These are phyloP conservation scores for Mongoloraphidia duomilia DNA, from an alignment of 2,888 invertebrate species.

Conservation along the genomic window DNA sequence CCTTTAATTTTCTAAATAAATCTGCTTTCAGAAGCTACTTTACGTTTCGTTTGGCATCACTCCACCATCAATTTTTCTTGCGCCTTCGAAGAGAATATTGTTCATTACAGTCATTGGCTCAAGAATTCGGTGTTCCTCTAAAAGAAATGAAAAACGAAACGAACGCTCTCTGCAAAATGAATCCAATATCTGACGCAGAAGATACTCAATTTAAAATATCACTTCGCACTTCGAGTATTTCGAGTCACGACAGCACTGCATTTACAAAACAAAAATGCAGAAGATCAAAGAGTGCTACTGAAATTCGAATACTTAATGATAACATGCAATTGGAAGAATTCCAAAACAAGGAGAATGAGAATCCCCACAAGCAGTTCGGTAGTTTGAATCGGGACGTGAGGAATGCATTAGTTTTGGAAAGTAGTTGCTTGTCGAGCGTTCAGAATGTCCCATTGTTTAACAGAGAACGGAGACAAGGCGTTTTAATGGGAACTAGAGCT, in stretches of 20 bases:
- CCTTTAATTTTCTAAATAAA: too few relatives aligned
- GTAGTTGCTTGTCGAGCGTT: constrained; percentile 24
- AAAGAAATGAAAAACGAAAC: constrained; percentile 33
- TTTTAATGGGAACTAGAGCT: constrained; percentile 61
- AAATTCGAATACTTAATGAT: constrained; percentile 32
- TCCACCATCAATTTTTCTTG: constrained; percentile 63
- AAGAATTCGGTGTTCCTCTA: constrained; percentile 41
- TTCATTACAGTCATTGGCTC: constrained; percentile 46
- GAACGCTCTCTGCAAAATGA: constrained; percentile 28
- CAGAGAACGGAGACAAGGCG: constrained; percentile 41
- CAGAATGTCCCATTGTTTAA: constrained; percentile 15
- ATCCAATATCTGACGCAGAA: constrained; percentile 23
- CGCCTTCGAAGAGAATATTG: constrained; percentile 57
- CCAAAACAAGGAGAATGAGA: constrained; percentile 57
- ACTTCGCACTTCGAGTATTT: constrained; percentile 22
- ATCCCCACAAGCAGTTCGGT: constrained; percentile 28
- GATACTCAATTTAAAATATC: constrained; percentile 28
- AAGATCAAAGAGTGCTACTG: constrained; percentile 37
- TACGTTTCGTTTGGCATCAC: constrained; percentile 60
- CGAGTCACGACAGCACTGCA: constrained; percentile 11
- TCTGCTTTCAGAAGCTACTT: constrained; percentile 47
- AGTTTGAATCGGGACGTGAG: constrained; percentile 5
- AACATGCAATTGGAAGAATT: constrained; percentile 39
- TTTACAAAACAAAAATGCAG: constrained; percentile 14
- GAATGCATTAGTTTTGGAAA: constrained; percentile 21